phyloP scores from a whole-genome alignment of 2,888 invertebrate species.

The Stenurella melanura region DNA sequence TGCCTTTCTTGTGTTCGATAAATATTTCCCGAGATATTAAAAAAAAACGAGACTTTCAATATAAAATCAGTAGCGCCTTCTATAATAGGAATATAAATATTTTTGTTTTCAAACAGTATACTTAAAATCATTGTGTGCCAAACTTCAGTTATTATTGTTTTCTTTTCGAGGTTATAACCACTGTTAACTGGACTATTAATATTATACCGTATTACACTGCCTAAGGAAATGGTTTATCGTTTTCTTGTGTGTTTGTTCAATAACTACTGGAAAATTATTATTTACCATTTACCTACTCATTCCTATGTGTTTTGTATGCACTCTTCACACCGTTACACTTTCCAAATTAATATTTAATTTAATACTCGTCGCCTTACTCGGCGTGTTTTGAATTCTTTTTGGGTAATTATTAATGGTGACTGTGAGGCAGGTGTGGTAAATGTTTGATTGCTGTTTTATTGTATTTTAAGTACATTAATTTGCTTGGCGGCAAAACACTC shows the following conservation, averaged over 20 bases:
- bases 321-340: neutral
- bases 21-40: too few species aligned
- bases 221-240: constrained; percentile 3
- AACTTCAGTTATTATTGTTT: too few species aligned
- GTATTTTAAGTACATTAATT: neutral
- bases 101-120: too few species aligned
- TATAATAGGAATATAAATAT: too few species aligned
- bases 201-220: constrained; percentile 3
- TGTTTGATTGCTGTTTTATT: neutral
- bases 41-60: too few species aligned
- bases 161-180: too few species aligned
- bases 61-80: too few species aligned
- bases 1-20: too few species aligned
- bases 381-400: neutral
- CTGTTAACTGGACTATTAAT: too few species aligned
- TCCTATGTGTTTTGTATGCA: neutral
- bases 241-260: neutral
- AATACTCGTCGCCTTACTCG: neutral
- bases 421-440: neutral
- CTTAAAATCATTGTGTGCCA: too few species aligned
- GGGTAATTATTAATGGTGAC: neutral
- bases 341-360: constrained; percentile 3
- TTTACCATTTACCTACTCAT: neutral
- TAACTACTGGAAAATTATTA: neutral
- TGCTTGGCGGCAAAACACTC: neutral